phyloP scores from a whole-genome alignment of 2,888 invertebrate genomes.

The Vesta saturnalis region DNA sequence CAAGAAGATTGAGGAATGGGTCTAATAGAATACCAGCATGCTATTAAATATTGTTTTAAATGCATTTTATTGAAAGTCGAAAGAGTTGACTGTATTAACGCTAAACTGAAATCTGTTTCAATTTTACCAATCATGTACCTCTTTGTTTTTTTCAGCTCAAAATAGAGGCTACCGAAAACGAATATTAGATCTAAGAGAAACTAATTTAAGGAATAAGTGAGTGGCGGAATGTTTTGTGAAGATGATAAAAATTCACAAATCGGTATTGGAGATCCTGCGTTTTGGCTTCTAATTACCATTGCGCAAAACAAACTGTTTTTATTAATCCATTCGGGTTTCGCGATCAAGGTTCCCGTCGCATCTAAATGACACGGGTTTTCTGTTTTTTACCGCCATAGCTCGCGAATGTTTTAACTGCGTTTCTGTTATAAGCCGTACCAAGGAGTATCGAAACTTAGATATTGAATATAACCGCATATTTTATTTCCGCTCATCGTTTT shows the following conservation, averaged over 20 bases:
- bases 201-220: neutral
- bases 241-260: slow-evolving; percentile 5
- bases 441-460: neutral
- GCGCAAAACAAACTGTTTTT: slow-evolving; percentile 6
- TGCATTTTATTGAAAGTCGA: slow-evolving; percentile 6
- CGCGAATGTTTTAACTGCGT: slow-evolving; percentile 2
- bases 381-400: neutral
- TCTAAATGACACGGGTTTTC: neutral
- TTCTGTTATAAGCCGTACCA: slow-evolving; percentile 7
- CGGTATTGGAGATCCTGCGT: neutral
- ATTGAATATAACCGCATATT: neutral
- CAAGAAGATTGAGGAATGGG: neutral
- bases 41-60: slow-evolving; percentile 7
- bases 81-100: slow-evolving; percentile 1
- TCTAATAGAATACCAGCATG: neutral
- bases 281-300: neutral
- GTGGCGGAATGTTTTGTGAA: neutral
- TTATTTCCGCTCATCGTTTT: neutral
- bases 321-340: neutral
- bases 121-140: slow-evolving; percentile 3
- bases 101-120: slow-evolving; percentile 14
- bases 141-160: neutral
- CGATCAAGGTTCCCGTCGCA: slow-evolving; percentile 5
- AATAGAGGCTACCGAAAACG: neutral
- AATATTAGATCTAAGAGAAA: neutral